These are phyloP conservation scores for Lycaon pictus DNA, from an alignment of 2,113 vertebrate genomes.

Conservation along the genomic window DNA sequence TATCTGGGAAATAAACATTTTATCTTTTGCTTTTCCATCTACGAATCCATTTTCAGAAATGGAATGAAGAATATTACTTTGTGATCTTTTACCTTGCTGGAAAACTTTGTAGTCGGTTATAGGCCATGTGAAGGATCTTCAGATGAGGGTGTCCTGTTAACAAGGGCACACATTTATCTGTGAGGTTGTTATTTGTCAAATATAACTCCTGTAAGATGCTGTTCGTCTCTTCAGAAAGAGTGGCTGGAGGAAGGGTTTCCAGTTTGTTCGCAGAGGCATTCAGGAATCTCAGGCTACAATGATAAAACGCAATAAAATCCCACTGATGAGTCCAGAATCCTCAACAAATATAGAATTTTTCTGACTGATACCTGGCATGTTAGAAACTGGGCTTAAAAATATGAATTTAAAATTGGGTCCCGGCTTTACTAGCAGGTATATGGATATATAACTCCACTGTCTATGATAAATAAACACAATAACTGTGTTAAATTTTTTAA, in stretches of 20 bases:
- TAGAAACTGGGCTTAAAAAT: not conserved
- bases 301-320: slow-evolving; percentile 58
- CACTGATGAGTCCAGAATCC: not conserved
- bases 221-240: slow-evolving; percentile 95
- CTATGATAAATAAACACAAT: not conserved
- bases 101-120: slow-evolving; percentile 97
- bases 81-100: slow-evolving; percentile 92
- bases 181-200: slow-evolving; percentile 97
- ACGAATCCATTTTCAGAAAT: not conserved
- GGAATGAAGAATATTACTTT: not conserved
- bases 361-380: not conserved
- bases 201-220: slow-evolving; percentile 98
- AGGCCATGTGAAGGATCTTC: slow-evolving; percentile 97
- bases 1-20: not conserved
- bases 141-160: slow-evolving; percentile 96
- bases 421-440: not conserved
- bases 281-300: slow-evolving; percentile 93
- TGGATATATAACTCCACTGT: no score
- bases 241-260: slow-evolving; percentile 95
- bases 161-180: slow-evolving; percentile 97
- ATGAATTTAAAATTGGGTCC: not conserved
- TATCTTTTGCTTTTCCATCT: not conserved
- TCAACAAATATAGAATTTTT: not conserved
- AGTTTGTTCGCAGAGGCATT: slow-evolving; percentile 98
- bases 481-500: not conserved